Percentiles rank a stretch among this genome's conserved stretches.
These are phyloP conservation scores for Acanthornis magna DNA, from an alignment of 2,797 vertebrate species.

Conservation along the genomic window DNA sequence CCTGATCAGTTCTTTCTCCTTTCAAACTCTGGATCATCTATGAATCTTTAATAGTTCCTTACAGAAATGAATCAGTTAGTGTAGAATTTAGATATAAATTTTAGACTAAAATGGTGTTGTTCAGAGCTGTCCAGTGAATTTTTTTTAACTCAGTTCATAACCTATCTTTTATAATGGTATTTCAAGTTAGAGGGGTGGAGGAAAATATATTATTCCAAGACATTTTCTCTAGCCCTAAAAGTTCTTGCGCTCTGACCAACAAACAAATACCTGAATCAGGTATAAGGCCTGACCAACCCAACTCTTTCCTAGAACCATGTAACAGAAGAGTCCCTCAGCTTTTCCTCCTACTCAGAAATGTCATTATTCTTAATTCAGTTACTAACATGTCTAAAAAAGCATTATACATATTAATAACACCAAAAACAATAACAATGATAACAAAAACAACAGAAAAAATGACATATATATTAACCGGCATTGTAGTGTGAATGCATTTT, in stretches of 20 bases:
- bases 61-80: background rate
- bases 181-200: background rate
- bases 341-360: background rate
- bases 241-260: background rate
- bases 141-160: background rate
- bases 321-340: background rate
- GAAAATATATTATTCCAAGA: background rate
- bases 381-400: background rate
- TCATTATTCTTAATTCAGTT: background rate
- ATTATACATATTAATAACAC: background rate
- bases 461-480: background rate
- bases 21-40: background rate
- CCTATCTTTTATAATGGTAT: background rate
- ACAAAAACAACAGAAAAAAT: too few species aligned
- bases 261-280: background rate
- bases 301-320: background rate
- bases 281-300: background rate
- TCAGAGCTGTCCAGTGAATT: background rate
- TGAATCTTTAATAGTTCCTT: background rate
- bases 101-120: background rate
- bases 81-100: background rate
- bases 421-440: background rate
- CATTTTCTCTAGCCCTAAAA: background rate
- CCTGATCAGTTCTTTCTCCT: background rate
- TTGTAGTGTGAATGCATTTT: background rate